These are phyloP conservation scores for Saxidomus purpurata DNA, from an alignment of 1,140 invertebrate genomes.

Conservation along the genomic window DNA sequence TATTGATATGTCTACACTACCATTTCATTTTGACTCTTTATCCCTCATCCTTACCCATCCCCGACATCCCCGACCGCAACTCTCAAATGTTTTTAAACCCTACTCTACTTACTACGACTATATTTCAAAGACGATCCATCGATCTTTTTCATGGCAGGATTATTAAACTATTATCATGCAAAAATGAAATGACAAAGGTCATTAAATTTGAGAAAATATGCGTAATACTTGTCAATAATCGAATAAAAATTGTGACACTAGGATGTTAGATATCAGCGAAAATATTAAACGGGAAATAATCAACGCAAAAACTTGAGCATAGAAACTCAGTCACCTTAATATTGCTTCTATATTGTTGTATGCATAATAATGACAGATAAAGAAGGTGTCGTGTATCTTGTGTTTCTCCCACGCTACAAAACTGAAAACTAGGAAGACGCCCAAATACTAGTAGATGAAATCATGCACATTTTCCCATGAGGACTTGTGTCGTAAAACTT, in stretches of 20 bases:
- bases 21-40: too few species aligned
- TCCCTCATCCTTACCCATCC: too few species aligned
- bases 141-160: too few species aligned
- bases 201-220: not conserved
- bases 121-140: too few species aligned
- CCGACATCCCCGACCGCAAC: too few species aligned
- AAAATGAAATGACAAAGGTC: not conserved
- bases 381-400: not conserved
- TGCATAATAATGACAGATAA: conserved; percentile 1
- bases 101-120: too few species aligned
- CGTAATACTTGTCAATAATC: not conserved
- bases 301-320: not conserved
- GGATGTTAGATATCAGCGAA: not conserved
- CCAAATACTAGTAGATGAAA: not conserved
- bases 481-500: too few species aligned
- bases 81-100: too few species aligned
- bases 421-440: not conserved
- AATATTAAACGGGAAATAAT: not conserved
- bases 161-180: too few species aligned
- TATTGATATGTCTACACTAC: too few species aligned
- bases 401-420: conserved; percentile 11
- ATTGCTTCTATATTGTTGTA: not conserved
- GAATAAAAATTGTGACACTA: not conserved
- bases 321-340: not conserved
- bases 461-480: too few species aligned